Evolutionary conservation across 2,113 vertebrate species (phyloP).

Genomic region (Mus pahari): DNA sequence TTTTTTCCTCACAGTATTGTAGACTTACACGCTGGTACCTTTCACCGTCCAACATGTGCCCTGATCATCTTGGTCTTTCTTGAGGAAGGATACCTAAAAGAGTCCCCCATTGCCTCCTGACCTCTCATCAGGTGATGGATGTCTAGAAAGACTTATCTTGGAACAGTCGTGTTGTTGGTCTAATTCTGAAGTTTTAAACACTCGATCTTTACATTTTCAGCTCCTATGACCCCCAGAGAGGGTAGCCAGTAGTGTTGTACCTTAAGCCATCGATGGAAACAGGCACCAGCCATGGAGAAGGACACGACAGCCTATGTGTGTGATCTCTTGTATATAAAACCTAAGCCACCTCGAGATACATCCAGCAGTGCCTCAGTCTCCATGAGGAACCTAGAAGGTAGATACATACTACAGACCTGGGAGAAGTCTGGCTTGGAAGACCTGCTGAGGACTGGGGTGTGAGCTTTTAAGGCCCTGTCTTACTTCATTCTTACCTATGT

Average conservation of each 20-base stretch:
- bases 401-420: neutral
- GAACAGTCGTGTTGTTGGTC: neutral
- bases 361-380: neutral
- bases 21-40: neutral
- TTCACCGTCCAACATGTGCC: neutral
- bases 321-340: neutral
- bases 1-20: accelerated
- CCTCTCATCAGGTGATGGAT: neutral
- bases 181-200: neutral
- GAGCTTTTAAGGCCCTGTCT: neutral
- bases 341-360: neutral
- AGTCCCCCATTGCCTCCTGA: neutral
- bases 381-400: neutral
- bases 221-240: neutral
- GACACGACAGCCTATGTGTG: neutral
- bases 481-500: neutral
- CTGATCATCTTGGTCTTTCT: neutral
- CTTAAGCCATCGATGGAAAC: neutral
- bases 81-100: neutral
- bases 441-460: neutral
- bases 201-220: slow-evolving; percentile 56
- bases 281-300: neutral
- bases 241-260: neutral
- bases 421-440: neutral
- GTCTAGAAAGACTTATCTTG: neutral